Conservation (phyloP, 2,888 invertebrate species). For the Metopia argyrocephala region DNA sequence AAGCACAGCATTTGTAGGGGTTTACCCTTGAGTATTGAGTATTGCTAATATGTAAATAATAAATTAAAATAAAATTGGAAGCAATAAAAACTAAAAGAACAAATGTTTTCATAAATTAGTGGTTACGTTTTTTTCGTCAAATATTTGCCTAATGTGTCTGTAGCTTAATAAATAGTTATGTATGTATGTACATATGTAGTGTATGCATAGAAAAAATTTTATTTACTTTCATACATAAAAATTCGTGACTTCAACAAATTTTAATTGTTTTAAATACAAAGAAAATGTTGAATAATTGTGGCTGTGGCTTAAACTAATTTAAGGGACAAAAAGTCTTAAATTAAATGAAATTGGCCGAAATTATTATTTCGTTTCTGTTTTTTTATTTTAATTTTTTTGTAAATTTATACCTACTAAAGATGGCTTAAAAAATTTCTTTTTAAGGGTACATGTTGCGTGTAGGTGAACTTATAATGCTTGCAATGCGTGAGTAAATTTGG, state of each 20-base stretch:
- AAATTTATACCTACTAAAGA: no score
- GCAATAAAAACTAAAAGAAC: no score
- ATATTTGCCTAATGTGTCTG: no score
- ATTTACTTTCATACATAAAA: background rate
- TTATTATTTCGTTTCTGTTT: constrained; percentile 63
- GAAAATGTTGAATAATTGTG: constrained; percentile 74
- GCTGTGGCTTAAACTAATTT: constrained; percentile 68
- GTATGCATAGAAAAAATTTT: background rate
- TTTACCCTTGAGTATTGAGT: no score
- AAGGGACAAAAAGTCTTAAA: constrained; percentile 70
- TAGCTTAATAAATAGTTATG: background rate
- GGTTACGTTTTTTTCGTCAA: no score
- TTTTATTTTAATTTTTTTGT: background rate
- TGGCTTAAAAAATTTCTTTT: no score
- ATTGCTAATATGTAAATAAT: no score
- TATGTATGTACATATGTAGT: background rate
- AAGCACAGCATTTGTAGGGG: no score
- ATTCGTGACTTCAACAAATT: constrained; percentile 76
- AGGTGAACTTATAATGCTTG: constrained; percentile 8
- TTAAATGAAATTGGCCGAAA: constrained; percentile 75
- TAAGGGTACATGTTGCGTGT: background rate
- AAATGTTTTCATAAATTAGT: no score
- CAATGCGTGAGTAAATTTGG: constrained; percentile 65
- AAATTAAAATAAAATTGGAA: no score
- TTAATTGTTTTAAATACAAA: constrained; percentile 72